These are phyloP conservation scores for Druceiella hillmani DNA, from an alignment of 2,888 invertebrate species.

Conservation along the genomic window DNA sequence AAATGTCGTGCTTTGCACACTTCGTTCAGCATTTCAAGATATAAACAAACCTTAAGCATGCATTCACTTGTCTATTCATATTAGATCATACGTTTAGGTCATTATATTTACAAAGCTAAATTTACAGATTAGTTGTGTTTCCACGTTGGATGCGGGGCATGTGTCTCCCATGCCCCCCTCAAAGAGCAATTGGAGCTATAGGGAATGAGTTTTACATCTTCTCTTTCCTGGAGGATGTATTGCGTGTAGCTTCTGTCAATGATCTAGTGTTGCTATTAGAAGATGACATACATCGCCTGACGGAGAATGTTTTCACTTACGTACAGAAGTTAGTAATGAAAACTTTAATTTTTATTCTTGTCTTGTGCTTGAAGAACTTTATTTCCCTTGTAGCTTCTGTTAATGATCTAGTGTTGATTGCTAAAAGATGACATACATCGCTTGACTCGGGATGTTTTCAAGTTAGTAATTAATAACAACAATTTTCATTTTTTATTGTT, in stretches of 20 bases:
- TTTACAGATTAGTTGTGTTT: conserved; percentile 61
- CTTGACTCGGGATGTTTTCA: conserved; percentile 59
- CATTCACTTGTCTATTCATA: conserved; percentile 1
- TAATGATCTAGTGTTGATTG: conserved; percentile 57
- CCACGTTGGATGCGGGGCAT: conserved; percentile 83
- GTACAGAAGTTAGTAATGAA: conserved; percentile 45
- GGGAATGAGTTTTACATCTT: conserved; percentile 56
- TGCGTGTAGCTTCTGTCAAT: conserved; percentile 64
- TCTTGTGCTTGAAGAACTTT: too few species aligned
- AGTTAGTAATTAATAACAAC: conserved; percentile 49
- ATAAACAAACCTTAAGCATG: too few species aligned
- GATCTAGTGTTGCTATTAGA: conserved; percentile 62
- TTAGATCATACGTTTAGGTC: not conserved
- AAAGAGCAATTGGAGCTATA: conserved; percentile 50
- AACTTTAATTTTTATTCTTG: too few species aligned
- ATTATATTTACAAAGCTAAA: not conserved
- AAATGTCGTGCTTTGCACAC: too few species aligned
- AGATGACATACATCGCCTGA: conserved; percentile 58
- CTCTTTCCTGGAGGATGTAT: conserved; percentile 76
- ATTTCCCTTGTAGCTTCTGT: conserved; percentile 66
- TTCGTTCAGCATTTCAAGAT: too few species aligned
- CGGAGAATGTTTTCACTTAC: conserved; percentile 60
- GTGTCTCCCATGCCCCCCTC: conserved; percentile 66
- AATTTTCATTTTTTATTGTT: too few species aligned
- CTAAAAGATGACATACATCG: conserved; percentile 64